Evolutionary conservation across 2,888 invertebrate species (phyloP).

Genomic region (Periphyllus acericola): DNA sequence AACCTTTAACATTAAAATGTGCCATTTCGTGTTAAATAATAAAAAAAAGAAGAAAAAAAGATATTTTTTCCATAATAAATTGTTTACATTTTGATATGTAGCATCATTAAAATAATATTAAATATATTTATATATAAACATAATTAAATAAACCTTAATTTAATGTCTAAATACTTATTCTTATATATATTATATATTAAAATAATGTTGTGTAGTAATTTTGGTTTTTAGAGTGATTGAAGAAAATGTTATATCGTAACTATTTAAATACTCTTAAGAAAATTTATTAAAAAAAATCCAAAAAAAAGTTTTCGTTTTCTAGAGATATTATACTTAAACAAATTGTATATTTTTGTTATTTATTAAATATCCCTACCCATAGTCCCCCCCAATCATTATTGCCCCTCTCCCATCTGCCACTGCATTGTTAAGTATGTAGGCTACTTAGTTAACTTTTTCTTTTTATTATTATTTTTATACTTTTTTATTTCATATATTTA

Average conservation of each 20-base stretch:
- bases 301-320: slow-evolving; percentile 62
- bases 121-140: slow-evolving; percentile 61
- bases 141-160: slow-evolving; percentile 54
- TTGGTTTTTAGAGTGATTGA: slow-evolving; percentile 62
- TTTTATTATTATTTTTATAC: slow-evolving; percentile 60
- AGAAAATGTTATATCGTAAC: slow-evolving; percentile 60
- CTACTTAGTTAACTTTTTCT: slow-evolving; percentile 59
- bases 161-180: slow-evolving; percentile 57
- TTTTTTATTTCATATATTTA: slow-evolving; percentile 62
- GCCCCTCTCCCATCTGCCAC: slow-evolving; percentile 25
- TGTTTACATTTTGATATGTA: slow-evolving; percentile 62
- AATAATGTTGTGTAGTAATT: slow-evolving; percentile 61
- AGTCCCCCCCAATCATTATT: slow-evolving; percentile 31
- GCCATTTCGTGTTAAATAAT: slow-evolving; percentile 56
- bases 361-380: slow-evolving; percentile 50
- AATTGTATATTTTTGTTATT: slow-evolving; percentile 62
- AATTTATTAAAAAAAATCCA: slow-evolving; percentile 39
- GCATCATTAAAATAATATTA: slow-evolving; percentile 60
- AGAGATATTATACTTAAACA: slow-evolving; percentile 62
- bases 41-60: slow-evolving; percentile 38
- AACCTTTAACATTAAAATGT: slow-evolving; percentile 59
- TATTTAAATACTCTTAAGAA: slow-evolving; percentile 61
- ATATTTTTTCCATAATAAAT: slow-evolving; percentile 59
- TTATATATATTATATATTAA: slow-evolving; percentile 57
- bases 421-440: slow-evolving; percentile 61